Evolutionary conservation across 2,113 vertebrate genomes (phyloP).

Genomic region (Gymnarchus niloticus): DNA sequence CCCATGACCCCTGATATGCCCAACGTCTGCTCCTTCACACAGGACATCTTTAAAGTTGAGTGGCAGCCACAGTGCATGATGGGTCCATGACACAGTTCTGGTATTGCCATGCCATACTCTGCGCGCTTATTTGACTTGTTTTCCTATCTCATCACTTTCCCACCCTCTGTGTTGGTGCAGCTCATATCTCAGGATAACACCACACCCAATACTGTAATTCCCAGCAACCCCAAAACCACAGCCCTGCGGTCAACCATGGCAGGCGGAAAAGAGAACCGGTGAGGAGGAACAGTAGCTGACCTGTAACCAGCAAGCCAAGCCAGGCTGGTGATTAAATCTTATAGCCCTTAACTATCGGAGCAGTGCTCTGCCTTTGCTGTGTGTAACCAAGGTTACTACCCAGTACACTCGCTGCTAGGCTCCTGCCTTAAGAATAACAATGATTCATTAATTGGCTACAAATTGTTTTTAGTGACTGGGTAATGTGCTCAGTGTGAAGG

Average conservation of each 20-base stretch:
- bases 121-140: not conserved
- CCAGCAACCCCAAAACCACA: not conserved
- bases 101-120: no score
- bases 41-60: constrained; percentile 65
- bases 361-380: not conserved
- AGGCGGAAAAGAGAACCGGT: constrained; percentile 46
- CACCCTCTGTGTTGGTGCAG: constrained; percentile 33
- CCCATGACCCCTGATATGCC: constrained; percentile 63
- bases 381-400: not conserved
- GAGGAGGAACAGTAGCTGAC: not conserved
- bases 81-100: not conserved
- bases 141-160: not conserved
- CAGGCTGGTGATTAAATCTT: not conserved
- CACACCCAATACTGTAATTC: constrained; percentile 9
- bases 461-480: not conserved
- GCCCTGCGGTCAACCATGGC: not conserved
- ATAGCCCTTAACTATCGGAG: not conserved
- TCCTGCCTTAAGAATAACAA: not conserved
- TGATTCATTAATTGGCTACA: not conserved
- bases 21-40: constrained; percentile 61
- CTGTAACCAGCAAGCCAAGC: not conserved
- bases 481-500: not conserved
- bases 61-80: not conserved
- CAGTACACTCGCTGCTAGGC: not conserved
- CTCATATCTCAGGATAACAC: constrained; percentile 53